A percentile compares a stretch with the other conserved stretches of the same genome.
Conservation (phyloP, 2,113 vertebrate genomes). For the Charadrius vociferus region DNA sequence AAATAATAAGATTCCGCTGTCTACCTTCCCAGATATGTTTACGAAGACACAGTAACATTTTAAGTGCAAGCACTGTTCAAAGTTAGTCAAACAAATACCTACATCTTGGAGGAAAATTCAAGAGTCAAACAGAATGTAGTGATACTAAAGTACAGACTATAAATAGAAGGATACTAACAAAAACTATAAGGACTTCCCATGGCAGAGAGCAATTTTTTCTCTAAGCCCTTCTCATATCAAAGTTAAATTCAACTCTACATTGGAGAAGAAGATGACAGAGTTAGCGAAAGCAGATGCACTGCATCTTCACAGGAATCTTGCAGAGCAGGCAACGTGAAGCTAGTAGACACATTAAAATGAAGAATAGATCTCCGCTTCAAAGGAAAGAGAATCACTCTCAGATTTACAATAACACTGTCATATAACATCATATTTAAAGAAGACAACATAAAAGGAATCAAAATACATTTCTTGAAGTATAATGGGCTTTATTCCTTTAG, state of each 20-base stretch:
- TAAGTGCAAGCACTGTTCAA: not conserved
- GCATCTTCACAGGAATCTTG: conserved; percentile 41
- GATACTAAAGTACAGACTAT: not conserved
- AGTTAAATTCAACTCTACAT: not conserved
- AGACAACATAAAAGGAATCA: conserved; percentile 50
- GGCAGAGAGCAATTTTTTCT: not conserved
- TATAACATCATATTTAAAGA: conserved; percentile 37
- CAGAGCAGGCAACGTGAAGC: not conserved
- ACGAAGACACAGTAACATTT: not conserved
- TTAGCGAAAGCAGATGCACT: conserved; percentile 19
- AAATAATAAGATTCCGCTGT: not conserved
- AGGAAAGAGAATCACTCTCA: conserved; percentile 21
- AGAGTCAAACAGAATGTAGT: not conserved
- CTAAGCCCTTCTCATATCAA: not conserved
- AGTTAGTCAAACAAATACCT: not conserved
- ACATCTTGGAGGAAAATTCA: not conserved
- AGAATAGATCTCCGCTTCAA: conserved; percentile 54
- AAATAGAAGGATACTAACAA: not conserved
- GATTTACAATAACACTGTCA: conserved; percentile 50
- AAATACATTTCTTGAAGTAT: conserved; percentile 37
- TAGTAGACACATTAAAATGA: conserved; percentile 49
- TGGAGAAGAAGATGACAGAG: conserved; percentile 21
- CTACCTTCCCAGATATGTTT: not conserved
- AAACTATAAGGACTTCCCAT: not conserved
- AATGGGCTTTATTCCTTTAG: conserved; percentile 49